These are phyloP conservation scores for Drosophila ezoana DNA, from an alignment of 2,888 invertebrate genomes.

Conservation along the genomic window DNA sequence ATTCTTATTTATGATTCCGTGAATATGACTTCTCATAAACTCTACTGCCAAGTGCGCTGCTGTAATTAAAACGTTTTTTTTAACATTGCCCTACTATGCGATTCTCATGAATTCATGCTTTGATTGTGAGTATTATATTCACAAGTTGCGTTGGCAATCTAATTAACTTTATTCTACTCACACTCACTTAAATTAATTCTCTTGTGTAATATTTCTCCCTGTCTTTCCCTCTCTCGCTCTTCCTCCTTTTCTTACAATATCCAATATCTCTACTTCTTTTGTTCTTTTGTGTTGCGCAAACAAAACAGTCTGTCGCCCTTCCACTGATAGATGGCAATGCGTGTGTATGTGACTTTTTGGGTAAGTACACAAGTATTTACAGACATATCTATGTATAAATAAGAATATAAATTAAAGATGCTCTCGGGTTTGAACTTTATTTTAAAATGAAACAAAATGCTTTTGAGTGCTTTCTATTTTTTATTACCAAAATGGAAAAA, in stretches of 20 bases:
- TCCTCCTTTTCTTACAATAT: background rate
- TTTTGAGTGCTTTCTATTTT: background rate
- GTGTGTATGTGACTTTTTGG: too few species aligned
- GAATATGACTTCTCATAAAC: too few species aligned
- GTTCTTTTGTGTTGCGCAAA: background rate
- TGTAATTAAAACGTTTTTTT: too few species aligned
- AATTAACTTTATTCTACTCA: background rate
- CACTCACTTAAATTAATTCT: background rate
- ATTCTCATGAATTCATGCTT: slow-evolving; percentile 1
- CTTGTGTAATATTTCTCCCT: background rate
- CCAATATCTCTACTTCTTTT: background rate
- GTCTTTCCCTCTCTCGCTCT: background rate
- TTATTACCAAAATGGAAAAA: background rate
- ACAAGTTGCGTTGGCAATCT: background rate
- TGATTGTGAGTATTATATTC: background rate
- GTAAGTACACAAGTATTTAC: too few species aligned
- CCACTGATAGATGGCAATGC: too few species aligned
- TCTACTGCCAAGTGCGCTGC: too few species aligned
- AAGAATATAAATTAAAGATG: too few species aligned
- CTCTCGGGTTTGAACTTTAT: too few species aligned
- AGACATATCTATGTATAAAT: too few species aligned
- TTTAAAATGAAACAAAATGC: too few species aligned
- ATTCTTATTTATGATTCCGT: too few species aligned
- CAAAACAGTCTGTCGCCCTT: too few species aligned
- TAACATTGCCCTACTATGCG: background rate